Percentiles rank a stretch among this genome's conserved stretches.
Conservation (phyloP, 2,888 invertebrate genomes). For the Mystacides longicornis region DNA sequence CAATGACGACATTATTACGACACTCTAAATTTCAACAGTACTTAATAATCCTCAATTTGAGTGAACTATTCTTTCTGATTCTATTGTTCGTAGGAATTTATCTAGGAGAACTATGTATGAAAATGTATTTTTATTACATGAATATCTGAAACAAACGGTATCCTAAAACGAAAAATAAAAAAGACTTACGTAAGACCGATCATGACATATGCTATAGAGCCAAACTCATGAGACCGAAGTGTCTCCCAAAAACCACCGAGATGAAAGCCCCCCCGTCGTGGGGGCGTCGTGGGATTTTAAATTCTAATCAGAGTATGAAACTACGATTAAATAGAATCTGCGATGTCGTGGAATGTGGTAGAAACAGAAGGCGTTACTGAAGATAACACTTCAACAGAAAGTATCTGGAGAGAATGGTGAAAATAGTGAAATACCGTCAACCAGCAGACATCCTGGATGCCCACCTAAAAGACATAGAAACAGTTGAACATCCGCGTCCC, state of each 20-base stretch:
- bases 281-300: not conserved
- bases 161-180: too few relatives aligned
- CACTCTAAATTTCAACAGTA: too few relatives aligned
- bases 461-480: not conserved
- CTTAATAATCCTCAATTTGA: too few relatives aligned
- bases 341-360: not conserved
- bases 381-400: not conserved
- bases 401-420: not conserved
- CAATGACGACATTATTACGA: too few relatives aligned
- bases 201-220: not conserved
- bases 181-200: too few relatives aligned
- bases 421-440: not conserved
- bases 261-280: not conserved
- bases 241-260: not conserved
- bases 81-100: too few relatives aligned
- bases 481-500: not conserved
- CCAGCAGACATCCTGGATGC: not conserved
- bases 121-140: too few relatives aligned
- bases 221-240: not conserved
- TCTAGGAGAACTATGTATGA: too few relatives aligned
- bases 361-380: not conserved
- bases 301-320: not conserved
- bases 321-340: not conserved
- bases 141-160: too few relatives aligned
- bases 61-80: too few relatives aligned